These are phyloP conservation scores for Syrmaticus mikado DNA, from an alignment of 2,113 vertebrate species.

Conservation along the genomic window DNA sequence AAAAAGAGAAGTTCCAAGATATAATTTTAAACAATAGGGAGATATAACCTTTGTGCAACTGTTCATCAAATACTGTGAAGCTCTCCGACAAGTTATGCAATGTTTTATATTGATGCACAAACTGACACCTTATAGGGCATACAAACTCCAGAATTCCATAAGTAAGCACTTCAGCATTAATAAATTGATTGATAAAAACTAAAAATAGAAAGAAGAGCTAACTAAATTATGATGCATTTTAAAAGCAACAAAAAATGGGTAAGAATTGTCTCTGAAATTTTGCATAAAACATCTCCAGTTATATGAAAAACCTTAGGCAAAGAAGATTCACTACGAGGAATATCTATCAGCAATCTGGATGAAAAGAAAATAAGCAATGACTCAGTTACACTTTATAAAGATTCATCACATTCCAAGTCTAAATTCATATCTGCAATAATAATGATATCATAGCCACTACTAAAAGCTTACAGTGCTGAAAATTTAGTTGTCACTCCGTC, in stretches of 20 bases:
- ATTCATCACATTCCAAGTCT: conserved; percentile 85
- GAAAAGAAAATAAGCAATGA: conserved; percentile 76
- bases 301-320: conserved; percentile 69
- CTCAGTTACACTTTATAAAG: conserved; percentile 81
- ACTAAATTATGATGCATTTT: background rate
- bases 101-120: background rate
- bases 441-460: conserved; percentile 68
- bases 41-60: background rate
- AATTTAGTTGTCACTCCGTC: background rate
- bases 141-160: background rate
- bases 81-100: background rate
- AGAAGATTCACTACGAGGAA: conserved; percentile 82
- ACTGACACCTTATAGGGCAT: background rate
- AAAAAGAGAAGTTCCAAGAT: background rate
- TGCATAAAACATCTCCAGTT: conserved; percentile 69
- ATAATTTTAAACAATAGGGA: background rate
- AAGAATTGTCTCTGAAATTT: conserved; percentile 71
- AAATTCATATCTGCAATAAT: conserved; percentile 72
- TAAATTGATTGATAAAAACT: background rate
- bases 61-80: background rate
- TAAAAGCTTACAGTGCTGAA: conserved; percentile 11
- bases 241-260: conserved; percentile 19
- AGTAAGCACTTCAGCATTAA: background rate
- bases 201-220: background rate
- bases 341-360: conserved; percentile 80